phyloP scores from a whole-genome alignment of 2,113 vertebrate genomes.

The Gulo gulo region DNA sequence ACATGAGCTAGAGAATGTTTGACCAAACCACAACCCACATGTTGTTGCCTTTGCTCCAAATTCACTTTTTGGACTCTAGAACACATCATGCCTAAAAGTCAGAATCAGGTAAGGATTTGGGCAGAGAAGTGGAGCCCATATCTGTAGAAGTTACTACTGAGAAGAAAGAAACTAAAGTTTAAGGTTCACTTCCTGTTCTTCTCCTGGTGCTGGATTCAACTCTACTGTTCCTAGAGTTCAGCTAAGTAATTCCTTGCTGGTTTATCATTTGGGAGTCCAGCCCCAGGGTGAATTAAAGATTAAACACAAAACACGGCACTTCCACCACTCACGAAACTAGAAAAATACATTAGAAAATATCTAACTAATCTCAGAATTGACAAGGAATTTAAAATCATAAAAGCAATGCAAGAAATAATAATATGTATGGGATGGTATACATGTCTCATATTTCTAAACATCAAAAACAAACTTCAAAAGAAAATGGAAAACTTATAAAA shows the following conservation, averaged over 20 bases:
- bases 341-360: neutral
- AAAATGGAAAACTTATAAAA: neutral
- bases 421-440: neutral
- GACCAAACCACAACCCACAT: neutral
- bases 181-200: neutral
- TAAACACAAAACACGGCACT: neutral
- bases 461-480: neutral
- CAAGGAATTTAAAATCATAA: neutral
- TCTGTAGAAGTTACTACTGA: neutral
- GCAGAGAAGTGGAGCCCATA: neutral
- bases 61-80: neutral
- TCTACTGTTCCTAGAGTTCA: neutral
- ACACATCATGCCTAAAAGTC: neutral
- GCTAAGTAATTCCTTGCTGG: neutral
- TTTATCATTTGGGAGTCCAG: neutral
- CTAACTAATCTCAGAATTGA: neutral
- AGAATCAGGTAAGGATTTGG: neutral
- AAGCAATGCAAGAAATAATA: neutral
- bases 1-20: neutral
- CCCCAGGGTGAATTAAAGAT: neutral
- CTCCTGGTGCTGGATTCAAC: neutral
- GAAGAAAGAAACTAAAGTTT: neutral
- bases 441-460: neutral
- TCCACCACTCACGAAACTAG: neutral
- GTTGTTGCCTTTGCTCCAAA: neutral